phyloP scores from a whole-genome alignment of 2,888 invertebrate species.

The Polymixis flavicincta region DNA sequence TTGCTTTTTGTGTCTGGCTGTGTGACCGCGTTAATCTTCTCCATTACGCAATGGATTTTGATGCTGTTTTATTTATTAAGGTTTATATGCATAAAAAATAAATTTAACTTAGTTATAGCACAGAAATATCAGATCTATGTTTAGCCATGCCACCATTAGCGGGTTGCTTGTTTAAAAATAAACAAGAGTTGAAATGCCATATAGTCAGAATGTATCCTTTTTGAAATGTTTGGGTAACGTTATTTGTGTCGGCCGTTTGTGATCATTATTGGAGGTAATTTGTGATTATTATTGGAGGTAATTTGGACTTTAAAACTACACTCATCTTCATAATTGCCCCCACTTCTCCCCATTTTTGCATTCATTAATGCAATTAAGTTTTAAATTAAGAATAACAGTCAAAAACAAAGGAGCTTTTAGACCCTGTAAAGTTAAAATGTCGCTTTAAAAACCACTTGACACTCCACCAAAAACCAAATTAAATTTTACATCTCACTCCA shows the following conservation, averaged over 20 bases:
- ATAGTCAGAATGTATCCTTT: too few relatives aligned
- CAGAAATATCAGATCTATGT: too few relatives aligned
- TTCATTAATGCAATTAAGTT: neutral
- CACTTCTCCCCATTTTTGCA: neutral
- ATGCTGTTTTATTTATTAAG: too few relatives aligned
- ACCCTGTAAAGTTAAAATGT: neutral
- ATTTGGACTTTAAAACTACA: neutral
- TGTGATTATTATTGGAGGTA: neutral
- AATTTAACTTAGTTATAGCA: too few relatives aligned
- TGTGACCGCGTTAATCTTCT: too few relatives aligned
- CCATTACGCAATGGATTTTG: too few relatives aligned
- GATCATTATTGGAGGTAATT: too few relatives aligned
- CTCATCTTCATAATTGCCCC: too few relatives aligned
- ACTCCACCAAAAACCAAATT: slow-evolving; percentile 21
- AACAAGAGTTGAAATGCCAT: neutral
- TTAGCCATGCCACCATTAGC: too few relatives aligned
- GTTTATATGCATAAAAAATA: too few relatives aligned
- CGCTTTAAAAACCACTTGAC: slow-evolving; percentile 1
- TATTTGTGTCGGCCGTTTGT: neutral
- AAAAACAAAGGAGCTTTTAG: neutral
- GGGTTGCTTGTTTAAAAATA: too few relatives aligned
- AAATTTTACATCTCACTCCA: slow-evolving; percentile 19
- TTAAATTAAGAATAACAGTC: neutral
- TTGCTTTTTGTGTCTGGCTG: too few relatives aligned
- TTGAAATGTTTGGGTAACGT: neutral